These are phyloP conservation scores for Lamproptera curius DNA, from an alignment of 2,888 invertebrate species.

Conservation along the genomic window DNA sequence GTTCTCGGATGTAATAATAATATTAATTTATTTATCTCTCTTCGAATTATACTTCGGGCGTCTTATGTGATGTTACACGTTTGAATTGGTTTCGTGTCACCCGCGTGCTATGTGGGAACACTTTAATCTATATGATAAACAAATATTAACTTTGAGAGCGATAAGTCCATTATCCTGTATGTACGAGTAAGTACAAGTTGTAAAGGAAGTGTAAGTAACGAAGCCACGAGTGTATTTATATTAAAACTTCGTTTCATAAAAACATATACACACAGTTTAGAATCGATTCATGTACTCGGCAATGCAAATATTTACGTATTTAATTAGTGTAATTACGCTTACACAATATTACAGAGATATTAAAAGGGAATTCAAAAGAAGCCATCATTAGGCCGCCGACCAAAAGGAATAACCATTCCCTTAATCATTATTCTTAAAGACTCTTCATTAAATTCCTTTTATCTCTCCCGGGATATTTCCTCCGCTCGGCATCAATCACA, in stretches of 20 bases:
- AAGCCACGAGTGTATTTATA: too few relatives aligned
- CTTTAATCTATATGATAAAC: slow-evolving; percentile 10
- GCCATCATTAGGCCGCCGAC: slow-evolving; percentile 69
- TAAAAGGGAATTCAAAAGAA: slow-evolving; percentile 70
- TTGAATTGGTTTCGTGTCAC: slow-evolving; percentile 28
- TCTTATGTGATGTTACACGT: slow-evolving; percentile 33
- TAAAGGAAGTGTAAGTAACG: too few relatives aligned
- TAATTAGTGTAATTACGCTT: slow-evolving; percentile 59
- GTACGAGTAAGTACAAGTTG: too few relatives aligned
- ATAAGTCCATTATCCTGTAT: neutral
- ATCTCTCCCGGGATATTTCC: slow-evolving; percentile 76
- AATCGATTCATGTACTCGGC: slow-evolving; percentile 13
- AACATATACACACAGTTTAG: slow-evolving; percentile 27
- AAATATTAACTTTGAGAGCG: neutral
- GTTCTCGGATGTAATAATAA: slow-evolving; percentile 65
- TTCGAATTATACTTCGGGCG: slow-evolving; percentile 37
- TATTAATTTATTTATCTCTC: slow-evolving; percentile 52
- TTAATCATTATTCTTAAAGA: slow-evolving; percentile 78
- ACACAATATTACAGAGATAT: slow-evolving; percentile 59
- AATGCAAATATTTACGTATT: slow-evolving; percentile 29
- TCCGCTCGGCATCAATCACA: slow-evolving; percentile 76
- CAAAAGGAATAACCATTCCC: slow-evolving; percentile 76
- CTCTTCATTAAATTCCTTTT: slow-evolving; percentile 78
- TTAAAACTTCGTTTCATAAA: too few relatives aligned
- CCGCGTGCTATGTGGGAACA: slow-evolving; percentile 1